These are phyloP conservation scores for Hippocampus mohnikei DNA, from an alignment of 2,113 vertebrate genomes.

Conservation along the genomic window DNA sequence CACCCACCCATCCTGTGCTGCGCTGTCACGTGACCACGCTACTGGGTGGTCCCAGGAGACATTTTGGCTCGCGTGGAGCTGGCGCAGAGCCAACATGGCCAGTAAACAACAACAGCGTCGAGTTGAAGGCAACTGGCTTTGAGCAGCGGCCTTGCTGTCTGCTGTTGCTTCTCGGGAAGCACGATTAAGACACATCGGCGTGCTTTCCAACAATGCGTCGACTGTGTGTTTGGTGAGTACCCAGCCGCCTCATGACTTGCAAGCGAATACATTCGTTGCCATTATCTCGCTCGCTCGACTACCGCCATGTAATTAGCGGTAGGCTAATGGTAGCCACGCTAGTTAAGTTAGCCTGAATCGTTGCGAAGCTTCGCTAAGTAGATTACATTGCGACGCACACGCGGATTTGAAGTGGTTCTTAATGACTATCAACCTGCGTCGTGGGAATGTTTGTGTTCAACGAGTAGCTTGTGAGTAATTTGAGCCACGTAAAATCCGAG, in stretches of 20 bases:
- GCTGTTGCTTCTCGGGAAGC: background rate
- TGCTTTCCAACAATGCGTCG: slow-evolving; percentile 52
- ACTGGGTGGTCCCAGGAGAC: slow-evolving; percentile 63
- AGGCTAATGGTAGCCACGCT: slow-evolving; percentile 36
- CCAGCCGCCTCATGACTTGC: background rate
- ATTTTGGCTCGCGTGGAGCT: slow-evolving; percentile 54
- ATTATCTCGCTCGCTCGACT: background rate
- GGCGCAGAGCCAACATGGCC: slow-evolving; percentile 68
- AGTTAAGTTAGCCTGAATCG: slow-evolving; percentile 29
- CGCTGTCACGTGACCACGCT: slow-evolving; percentile 48
- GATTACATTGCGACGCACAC: background rate
- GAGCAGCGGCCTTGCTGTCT: slow-evolving; percentile 38
- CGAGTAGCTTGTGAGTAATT: background rate
- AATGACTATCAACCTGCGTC: background rate
- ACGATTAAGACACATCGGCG: background rate
- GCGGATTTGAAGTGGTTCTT: background rate
- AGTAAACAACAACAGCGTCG: slow-evolving; percentile 73
- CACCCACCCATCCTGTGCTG: background rate
- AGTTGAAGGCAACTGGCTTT: slow-evolving; percentile 51
- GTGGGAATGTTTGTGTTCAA: background rate
- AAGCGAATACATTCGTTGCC: background rate
- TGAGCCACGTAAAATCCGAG: background rate
- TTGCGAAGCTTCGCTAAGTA: slow-evolving; percentile 28
- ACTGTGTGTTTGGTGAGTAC: slow-evolving; percentile 58
- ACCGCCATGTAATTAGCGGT: background rate